Conservation (phyloP, 1,140 invertebrate species). For the Drosophila busckii region DNA sequence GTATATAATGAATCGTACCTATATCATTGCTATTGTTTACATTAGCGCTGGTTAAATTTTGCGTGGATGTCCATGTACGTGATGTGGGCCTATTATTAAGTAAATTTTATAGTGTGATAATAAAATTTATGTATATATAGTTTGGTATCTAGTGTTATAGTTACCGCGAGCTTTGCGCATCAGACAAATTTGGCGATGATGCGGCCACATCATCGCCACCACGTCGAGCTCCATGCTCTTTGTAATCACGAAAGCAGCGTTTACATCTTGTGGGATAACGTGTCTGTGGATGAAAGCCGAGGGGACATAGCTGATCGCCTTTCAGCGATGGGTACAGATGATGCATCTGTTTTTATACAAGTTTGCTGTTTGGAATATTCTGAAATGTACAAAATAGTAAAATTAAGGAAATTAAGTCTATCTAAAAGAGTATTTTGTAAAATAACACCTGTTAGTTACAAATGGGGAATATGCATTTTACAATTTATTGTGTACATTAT, state of each 20-base stretch:
- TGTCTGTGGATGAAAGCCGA: constrained; percentile 96
- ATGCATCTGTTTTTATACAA: constrained; percentile 82
- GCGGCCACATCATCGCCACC: constrained; percentile 86
- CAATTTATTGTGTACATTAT: constrained; percentile 6
- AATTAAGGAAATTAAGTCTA: not conserved
- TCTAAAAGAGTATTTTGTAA: not conserved
- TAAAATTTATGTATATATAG: not conserved
- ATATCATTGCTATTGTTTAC: constrained; percentile 66
- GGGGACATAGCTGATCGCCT: constrained; percentile 91
- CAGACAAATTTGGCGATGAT: constrained; percentile 87
- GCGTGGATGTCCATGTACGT: constrained; percentile 81
- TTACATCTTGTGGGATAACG: constrained; percentile 95
- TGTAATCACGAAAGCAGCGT: constrained; percentile 95
- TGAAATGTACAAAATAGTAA: too few species aligned
- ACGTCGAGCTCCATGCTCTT: constrained; percentile 89
- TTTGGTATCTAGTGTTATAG: constrained; percentile 4
- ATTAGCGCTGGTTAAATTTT: constrained; percentile 79
- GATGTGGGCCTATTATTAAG: constrained; percentile 62
- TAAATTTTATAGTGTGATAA: not conserved
- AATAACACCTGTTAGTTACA: not conserved
- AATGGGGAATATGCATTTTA: constrained; percentile 3
- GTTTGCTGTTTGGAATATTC: constrained; percentile 60
- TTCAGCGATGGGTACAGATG: constrained; percentile 89
- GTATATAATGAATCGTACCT: constrained; percentile 62
- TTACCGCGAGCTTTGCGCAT: constrained; percentile 82